Evolutionary conservation across 2,888 invertebrate species (phyloP).

Genomic region (Agelastica alni): DNA sequence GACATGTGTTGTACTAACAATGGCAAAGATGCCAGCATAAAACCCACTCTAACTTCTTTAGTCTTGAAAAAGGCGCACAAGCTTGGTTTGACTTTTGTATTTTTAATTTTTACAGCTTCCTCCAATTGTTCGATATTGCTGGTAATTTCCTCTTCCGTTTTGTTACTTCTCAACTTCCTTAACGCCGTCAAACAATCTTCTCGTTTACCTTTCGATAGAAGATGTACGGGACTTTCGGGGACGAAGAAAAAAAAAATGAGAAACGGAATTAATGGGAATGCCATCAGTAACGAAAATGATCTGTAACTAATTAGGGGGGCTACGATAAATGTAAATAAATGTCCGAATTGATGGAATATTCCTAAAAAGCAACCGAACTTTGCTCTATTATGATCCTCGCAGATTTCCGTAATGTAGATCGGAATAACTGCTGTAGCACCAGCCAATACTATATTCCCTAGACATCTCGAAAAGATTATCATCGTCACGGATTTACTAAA

Average conservation of each 20-base stretch:
- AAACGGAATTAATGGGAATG: background rate
- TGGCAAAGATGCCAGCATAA: background rate
- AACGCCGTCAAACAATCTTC: constrained; percentile 4
- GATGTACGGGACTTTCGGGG: background rate
- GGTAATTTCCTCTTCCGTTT: background rate
- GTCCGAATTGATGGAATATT: constrained; percentile 10
- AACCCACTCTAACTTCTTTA: background rate
- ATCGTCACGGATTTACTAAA: constrained; percentile 24
- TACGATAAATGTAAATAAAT: constrained; percentile 13
- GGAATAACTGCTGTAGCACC: constrained; percentile 3
- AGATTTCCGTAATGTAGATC: constrained; percentile 21
- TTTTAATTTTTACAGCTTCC: background rate
- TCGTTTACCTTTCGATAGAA: background rate
- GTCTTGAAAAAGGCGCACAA: background rate
- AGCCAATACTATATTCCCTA: background rate
- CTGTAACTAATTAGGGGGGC: constrained; percentile 11
- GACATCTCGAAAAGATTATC: background rate
- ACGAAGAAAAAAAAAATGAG: background rate
- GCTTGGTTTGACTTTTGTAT: background rate
- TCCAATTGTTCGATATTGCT: constrained; percentile 1
- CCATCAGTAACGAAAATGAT: constrained; percentile 13
- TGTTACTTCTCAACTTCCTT: constrained; percentile 7
- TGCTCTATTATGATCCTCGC: constrained; percentile 26
- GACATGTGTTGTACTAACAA: background rate
- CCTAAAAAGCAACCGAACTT: constrained; percentile 21